Percentiles rank a stretch among this genome's conserved stretches.
Evolutionary conservation across 1,140 invertebrate species (phyloP).

Genomic region (Hylaeus anthracinus): DNA sequence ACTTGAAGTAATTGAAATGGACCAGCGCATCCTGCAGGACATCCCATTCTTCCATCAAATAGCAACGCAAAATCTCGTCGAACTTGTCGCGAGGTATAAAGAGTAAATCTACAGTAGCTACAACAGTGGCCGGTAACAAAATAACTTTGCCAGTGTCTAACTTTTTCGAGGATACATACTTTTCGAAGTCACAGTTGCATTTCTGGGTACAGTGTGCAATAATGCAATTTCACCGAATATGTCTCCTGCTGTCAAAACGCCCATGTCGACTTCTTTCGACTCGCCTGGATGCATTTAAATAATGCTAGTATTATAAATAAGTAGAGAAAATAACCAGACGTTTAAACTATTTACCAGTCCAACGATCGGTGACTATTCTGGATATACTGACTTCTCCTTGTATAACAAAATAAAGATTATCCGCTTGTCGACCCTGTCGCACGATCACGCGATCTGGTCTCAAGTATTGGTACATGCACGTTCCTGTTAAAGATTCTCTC

Average conservation of each 20-base stretch:
- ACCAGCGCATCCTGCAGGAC: conserved; percentile 82
- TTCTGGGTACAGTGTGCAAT: conserved; percentile 82
- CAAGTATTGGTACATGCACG: conserved; percentile 83
- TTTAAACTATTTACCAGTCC: conserved; percentile 67
- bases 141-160: not conserved
- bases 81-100: conserved; percentile 82
- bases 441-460: conserved; percentile 81
- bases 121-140: conserved; percentile 2
- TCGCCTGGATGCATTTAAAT: conserved; percentile 51
- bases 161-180: conserved; percentile 68
- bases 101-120: conserved; percentile 82
- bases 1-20: conserved; percentile 85
- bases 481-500: conserved; percentile 80
- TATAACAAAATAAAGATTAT: conserved; percentile 83
- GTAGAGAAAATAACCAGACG: too few species aligned
- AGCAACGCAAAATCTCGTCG: conserved; percentile 82
- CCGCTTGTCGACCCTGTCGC: conserved; percentile 81
- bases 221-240: conserved; percentile 85
- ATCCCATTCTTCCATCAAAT: conserved; percentile 83
- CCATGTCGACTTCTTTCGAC: conserved; percentile 55
- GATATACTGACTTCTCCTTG: conserved; percentile 81
- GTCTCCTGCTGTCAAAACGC: conserved; percentile 77
- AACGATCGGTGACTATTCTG: conserved; percentile 79
- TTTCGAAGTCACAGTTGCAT: conserved; percentile 81
- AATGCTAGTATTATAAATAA: not conserved